Conservation (phyloP, 92 coral and sea anemone genomes). For the Zoanthus gigantus region DNA sequence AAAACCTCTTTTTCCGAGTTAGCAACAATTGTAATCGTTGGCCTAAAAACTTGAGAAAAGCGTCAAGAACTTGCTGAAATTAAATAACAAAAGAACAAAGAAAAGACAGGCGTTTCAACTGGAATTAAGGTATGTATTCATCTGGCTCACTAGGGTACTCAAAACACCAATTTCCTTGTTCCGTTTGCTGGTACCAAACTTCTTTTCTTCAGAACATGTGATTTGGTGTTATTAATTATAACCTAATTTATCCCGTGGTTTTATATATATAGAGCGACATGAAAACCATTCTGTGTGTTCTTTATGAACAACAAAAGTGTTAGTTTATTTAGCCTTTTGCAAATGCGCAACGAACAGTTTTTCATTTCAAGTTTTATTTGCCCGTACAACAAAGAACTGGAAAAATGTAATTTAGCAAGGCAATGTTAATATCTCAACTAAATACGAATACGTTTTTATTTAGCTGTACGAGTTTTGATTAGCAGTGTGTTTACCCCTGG, state of each 20-base stretch:
- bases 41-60: not conserved
- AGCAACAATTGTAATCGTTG: not conserved
- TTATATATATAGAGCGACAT: not conserved
- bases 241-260: conserved; percentile 30
- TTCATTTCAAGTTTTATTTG: not conserved
- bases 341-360: not conserved
- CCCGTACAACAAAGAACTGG: not conserved
- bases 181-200: conserved; percentile 37
- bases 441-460: not conserved
- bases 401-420: not conserved
- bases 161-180: conserved; percentile 45
- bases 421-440: not conserved
- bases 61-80: not conserved
- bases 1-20: not conserved
- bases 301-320: conserved; percentile 8
- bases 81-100: not conserved
- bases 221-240: conserved; percentile 42
- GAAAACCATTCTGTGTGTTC: not conserved
- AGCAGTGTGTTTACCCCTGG: not conserved
- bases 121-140: conserved; percentile 14
- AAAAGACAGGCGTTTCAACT: not conserved
- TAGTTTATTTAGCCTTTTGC: not conserved
- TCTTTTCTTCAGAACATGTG: conserved; percentile 38
- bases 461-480: not conserved
- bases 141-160: conserved; percentile 6